These are phyloP conservation scores for Nemoura dubitans DNA, from an alignment of 2,888 invertebrate genomes.

Conservation along the genomic window DNA sequence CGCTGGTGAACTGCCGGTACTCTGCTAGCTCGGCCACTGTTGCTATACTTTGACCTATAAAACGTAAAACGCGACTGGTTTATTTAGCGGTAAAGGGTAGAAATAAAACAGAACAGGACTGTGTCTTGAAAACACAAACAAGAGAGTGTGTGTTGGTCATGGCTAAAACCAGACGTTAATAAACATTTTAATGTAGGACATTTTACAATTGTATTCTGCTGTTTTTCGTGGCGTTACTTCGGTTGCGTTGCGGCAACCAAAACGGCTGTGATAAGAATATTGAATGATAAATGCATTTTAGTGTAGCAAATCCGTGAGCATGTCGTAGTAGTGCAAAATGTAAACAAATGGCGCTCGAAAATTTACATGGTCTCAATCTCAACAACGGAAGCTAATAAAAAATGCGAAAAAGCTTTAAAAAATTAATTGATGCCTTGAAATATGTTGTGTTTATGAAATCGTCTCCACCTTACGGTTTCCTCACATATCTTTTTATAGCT, in stretches of 20 bases:
- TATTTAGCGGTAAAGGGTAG: constrained; percentile 30
- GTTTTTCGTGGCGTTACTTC: neutral
- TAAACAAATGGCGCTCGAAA: neutral
- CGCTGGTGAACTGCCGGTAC: neutral
- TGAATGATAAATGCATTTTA: neutral
- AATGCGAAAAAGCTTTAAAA: neutral
- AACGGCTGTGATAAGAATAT: neutral
- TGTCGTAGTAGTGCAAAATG: neutral
- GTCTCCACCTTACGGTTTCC: neutral
- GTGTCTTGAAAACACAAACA: constrained; percentile 24
- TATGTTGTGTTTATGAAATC: neutral
- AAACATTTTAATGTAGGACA: neutral
- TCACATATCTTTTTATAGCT: neutral
- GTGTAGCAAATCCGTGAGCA: neutral
- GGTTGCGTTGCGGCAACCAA: neutral
- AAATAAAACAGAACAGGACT: constrained; percentile 21
- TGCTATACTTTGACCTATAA: constrained; percentile 8
- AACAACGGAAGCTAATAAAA: neutral
- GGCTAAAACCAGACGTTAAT: neutral
- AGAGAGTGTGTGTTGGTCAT: neutral
- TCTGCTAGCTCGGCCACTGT: neutral
- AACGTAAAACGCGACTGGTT: constrained; percentile 15
- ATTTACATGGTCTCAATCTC: neutral
- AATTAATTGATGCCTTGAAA: neutral
- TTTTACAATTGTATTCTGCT: constrained; percentile 8